Percentiles rank a stretch among this genome's conserved stretches.
Conservation (phyloP, 2,888 invertebrate species). For the Drosophila imparisetae region DNA sequence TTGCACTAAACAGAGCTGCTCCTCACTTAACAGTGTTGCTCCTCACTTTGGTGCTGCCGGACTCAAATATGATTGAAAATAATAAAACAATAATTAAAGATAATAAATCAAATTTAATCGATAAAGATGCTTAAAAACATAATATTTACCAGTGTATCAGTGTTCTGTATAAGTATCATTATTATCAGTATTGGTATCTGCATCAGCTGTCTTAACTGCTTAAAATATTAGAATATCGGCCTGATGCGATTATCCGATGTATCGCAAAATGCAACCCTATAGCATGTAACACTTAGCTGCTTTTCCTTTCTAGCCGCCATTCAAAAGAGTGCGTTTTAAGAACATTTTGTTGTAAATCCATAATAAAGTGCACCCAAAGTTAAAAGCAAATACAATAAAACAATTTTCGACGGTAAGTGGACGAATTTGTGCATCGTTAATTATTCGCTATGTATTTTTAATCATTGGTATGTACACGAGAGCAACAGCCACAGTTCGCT, state of each 20-base stretch:
- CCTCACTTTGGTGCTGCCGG: constrained; percentile 16
- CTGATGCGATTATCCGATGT: constrained; percentile 24
- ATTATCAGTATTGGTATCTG: background rate
- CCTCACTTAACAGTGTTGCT: constrained; percentile 43
- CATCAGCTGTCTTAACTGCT: background rate
- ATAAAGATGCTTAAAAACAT: background rate
- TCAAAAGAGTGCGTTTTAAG: constrained; percentile 71
- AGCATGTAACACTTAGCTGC: constrained; percentile 46
- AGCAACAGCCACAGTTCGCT: constrained; percentile 34
- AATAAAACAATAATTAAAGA: constrained; percentile 2
- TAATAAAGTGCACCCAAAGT: constrained; percentile 46
- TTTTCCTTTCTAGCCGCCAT: constrained; percentile 69
- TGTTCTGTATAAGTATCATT: background rate
- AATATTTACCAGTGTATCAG: background rate
- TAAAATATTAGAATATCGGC: background rate
- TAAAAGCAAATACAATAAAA: constrained; percentile 23
- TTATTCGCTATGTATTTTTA: constrained; percentile 9
- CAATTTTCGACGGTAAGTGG: constrained; percentile 57
- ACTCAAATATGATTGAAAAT: constrained; percentile 3
- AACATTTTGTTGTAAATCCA: constrained; percentile 51
- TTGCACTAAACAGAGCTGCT: constrained; percentile 37
- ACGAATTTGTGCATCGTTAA: background rate
- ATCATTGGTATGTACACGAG: constrained; percentile 12
- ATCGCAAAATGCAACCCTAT: constrained; percentile 44
- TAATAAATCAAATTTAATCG: background rate